Percentiles rank a stretch among this genome's conserved stretches.
Evolutionary conservation across 2,113 vertebrate genomes (phyloP).

Genomic region (Litocranius walleri): DNA sequence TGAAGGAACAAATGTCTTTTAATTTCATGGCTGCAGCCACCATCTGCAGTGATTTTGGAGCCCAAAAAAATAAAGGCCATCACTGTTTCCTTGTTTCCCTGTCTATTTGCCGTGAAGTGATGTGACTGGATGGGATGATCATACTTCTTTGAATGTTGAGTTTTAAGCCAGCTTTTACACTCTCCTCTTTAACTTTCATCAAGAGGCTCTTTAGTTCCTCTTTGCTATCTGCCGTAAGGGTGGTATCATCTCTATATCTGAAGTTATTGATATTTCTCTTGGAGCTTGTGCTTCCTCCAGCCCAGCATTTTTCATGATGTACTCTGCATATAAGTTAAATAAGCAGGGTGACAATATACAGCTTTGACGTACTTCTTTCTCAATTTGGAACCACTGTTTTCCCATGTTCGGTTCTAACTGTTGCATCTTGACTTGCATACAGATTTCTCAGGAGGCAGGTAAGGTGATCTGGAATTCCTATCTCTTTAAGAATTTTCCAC

Average conservation of each 20-base stretch:
- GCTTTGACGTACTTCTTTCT: not conserved
- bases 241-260: not conserved
- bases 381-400: not conserved
- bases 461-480: not conserved
- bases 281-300: not conserved
- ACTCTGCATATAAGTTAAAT: not conserved
- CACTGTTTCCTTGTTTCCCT: not conserved
- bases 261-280: not conserved
- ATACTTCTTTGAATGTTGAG: not conserved
- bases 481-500: not conserved
- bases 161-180: not conserved
- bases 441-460: not conserved
- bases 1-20: not conserved
- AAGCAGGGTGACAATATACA: not conserved
- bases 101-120: not conserved
- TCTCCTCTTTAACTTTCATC: not conserved
- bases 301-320: not conserved
- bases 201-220: not conserved
- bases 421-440: not conserved
- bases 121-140: not conserved
- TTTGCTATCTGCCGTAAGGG: not conserved
- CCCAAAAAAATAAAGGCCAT: accelerated
- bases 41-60: not conserved
- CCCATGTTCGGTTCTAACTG: not conserved
- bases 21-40: not conserved